phyloP scores from a whole-genome alignment of 2,888 invertebrate genomes.

The Crepidodera aurea region DNA sequence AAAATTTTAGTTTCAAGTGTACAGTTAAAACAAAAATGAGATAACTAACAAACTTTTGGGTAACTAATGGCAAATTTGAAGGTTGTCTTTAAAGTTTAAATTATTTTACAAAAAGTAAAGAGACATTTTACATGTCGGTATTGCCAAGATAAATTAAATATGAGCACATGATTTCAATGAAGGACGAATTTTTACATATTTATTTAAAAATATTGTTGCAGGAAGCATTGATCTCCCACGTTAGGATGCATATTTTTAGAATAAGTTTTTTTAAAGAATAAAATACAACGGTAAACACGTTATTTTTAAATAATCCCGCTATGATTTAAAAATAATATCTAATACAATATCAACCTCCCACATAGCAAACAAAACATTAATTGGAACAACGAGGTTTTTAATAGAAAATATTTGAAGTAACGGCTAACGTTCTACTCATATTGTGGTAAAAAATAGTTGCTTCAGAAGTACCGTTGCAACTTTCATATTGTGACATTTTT shows the following conservation, averaged over 20 bases:
- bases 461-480: constrained; percentile 23
- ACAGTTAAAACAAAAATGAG: not conserved
- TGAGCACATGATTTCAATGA: not conserved
- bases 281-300: constrained; percentile 35
- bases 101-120: not conserved
- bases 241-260: constrained; percentile 43
- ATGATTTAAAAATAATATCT: constrained; percentile 43
- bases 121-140: not conserved
- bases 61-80: not conserved
- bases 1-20: constrained; percentile 3
- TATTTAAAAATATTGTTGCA: constrained; percentile 35
- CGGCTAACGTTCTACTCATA: constrained; percentile 19
- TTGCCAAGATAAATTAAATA: not conserved
- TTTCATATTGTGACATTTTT: constrained; percentile 12
- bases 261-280: constrained; percentile 39
- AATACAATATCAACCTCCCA: constrained; percentile 33
- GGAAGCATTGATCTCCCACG: constrained; percentile 40
- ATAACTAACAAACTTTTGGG: not conserved
- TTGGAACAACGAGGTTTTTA: constrained; percentile 28
- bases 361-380: constrained; percentile 37
- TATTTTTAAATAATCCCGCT: constrained; percentile 44
- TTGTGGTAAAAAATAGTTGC: constrained; percentile 24
- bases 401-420: constrained; percentile 25
- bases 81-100: not conserved
- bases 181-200: constrained; percentile 30